phyloP scores from a whole-genome alignment of 2,797 vertebrate genomes.

The Hybognathus amarus region DNA sequence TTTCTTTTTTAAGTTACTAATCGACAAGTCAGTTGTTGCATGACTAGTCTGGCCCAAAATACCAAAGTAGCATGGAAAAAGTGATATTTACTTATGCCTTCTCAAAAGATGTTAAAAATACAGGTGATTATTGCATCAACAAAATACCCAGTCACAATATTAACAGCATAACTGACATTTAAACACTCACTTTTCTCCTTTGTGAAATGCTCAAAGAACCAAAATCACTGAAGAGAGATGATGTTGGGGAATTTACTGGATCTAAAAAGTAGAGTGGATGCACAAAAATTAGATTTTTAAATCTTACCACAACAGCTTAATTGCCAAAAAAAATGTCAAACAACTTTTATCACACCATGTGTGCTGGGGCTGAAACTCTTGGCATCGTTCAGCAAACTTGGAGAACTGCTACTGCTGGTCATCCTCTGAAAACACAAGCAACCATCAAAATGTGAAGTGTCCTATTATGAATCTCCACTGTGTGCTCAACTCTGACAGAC shows the following conservation, averaged over 20 bases:
- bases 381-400: conserved; percentile 97
- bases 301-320: conserved; percentile 13
- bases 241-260: conserved; percentile 92
- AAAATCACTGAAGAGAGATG: conserved; percentile 98
- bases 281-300: conserved; percentile 2
- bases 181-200: conserved; percentile 92
- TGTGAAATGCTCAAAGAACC: conserved; percentile 96
- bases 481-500: background rate
- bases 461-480: background rate
- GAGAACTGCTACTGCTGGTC: conserved; percentile 98
- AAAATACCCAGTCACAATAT: background rate
- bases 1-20: background rate
- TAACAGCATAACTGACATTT: background rate
- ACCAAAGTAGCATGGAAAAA: background rate
- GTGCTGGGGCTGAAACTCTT: conserved; percentile 92
- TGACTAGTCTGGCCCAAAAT: background rate
- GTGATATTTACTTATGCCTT: background rate
- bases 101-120: conserved; percentile 1
- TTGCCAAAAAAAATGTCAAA: conserved; percentile 1
- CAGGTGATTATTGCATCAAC: background rate
- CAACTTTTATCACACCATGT: conserved; percentile 84
- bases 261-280: conserved; percentile 72
- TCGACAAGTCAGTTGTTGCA: background rate
- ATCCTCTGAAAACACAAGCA: conserved; percentile 83
- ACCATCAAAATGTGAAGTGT: conserved; percentile 35